Evolutionary conservation across 2,797 vertebrate genomes (phyloP).

Genomic region (Streptopelia turtur): DNA sequence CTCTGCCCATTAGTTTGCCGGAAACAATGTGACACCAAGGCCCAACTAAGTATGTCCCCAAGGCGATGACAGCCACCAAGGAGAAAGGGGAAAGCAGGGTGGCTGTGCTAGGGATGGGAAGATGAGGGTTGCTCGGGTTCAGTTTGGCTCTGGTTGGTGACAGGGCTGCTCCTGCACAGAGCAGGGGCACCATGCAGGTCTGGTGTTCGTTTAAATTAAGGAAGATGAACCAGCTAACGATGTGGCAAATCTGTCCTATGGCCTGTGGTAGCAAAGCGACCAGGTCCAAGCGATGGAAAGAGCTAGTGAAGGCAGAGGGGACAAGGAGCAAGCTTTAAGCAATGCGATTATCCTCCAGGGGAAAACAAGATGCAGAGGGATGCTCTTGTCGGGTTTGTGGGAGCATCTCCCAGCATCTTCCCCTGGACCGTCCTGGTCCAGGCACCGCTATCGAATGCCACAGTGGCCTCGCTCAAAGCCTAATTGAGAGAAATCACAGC

Average conservation of each 20-base stretch:
- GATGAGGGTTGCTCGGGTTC: neutral
- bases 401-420: neutral
- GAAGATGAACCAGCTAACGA: neutral
- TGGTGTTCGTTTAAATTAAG: fast-evolving
- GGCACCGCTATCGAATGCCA: fast-evolving
- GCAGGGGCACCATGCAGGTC: neutral
- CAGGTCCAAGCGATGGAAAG: neutral
- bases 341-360: neutral
- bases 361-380: neutral
- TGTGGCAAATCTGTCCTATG: neutral
- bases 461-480: neutral
- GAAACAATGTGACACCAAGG: slow-evolving; percentile 25
- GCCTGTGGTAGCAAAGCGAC: neutral
- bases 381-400: neutral
- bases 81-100: neutral
- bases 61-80: neutral
- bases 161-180: neutral
- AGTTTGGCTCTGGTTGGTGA: neutral
- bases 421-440: neutral
- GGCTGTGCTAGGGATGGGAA: neutral
- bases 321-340: neutral
- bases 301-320: neutral
- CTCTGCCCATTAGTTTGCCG: slow-evolving; percentile 31
- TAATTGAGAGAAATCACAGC: slow-evolving; percentile 64
- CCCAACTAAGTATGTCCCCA: neutral